Base-by-base conservation (phyloP, 2,888 invertebrate genomes). In the Erebia epiphron region DNA sequence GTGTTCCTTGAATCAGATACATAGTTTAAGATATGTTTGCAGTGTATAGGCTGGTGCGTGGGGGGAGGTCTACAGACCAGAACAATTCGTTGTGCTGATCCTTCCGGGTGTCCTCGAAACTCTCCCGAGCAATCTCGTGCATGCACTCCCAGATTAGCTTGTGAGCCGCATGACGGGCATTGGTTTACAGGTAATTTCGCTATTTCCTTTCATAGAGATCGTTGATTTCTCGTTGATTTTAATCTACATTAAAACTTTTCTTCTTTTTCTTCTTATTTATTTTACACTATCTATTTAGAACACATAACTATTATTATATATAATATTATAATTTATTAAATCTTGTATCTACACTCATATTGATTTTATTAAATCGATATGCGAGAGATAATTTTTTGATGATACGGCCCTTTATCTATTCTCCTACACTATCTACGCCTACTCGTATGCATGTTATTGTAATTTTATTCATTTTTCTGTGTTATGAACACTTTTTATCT, bases 31-130 rank as follows among this genome's bases (percentile, higher is more conserved):
- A n/a, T 54, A 60, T 35, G n/a, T 62, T 68, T 10, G n/a, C 86
- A 96, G 94, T 97, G 97, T 82, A 96, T 97, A 21, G 95, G 95
- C 54, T 95, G 95, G 81, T 98, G 97, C 80, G 88, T 91, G 1
- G 97, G 97, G 0, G 95, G 94, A 0, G 97, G 97, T 0, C 86
- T 95, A 0, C 97, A 97, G 84, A 95, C 95, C 8, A 94, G 98
- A 50, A 94, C 95, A 41, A 95, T 97, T 0, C 94, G 95, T 16
- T 98, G 98, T 79, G 90, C 94, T 0, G 96, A 96, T 78, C 94
- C 95, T 0, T 94, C 95, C 1, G 94, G 95, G 11, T 95, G 95
- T 79, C 94, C 94, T 75, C 94, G 90, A 75, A 88, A 83, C 78
- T 88, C 92, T 65, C 95, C 97, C 0, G 95, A 95, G 71, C 88